These are phyloP conservation scores for Megalonaias nervosa DNA, from an alignment of 1,140 invertebrate genomes.

Conservation along the genomic window DNA sequence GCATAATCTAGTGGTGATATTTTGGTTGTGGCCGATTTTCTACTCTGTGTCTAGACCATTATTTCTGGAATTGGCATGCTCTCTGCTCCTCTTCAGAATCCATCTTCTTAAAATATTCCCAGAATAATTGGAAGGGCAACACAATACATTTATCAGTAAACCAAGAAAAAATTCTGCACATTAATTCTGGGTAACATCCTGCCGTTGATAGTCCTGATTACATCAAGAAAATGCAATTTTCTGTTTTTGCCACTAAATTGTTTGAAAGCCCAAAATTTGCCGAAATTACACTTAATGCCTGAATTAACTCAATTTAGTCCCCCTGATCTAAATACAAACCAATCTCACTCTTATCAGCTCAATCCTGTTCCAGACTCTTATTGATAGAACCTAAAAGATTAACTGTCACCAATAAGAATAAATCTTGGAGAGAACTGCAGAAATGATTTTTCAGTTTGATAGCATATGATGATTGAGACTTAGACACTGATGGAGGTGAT, in stretches of 20 bases:
- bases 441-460: no score
- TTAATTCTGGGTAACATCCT: background rate
- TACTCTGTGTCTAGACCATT: no score
- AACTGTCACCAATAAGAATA: constrained; percentile 33
- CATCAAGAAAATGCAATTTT: constrained; percentile 34
- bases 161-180: constrained; percentile 12
- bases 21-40: no score
- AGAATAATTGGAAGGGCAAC: constrained; percentile 16
- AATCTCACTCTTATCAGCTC: constrained; percentile 21
- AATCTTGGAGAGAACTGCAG: constrained; percentile 12
- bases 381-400: constrained; percentile 38
- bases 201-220: constrained; percentile 23
- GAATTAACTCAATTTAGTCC: constrained; percentile 38
- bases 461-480: no score
- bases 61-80: no score
- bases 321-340: constrained; percentile 9
- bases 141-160: constrained; percentile 34
- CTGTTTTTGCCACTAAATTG: constrained; percentile 37
- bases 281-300: constrained; percentile 36
- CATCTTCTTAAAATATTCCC: constrained; percentile 20
- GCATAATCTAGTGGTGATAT: no score
- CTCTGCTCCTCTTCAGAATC: constrained; percentile 5
- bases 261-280: constrained; percentile 38
- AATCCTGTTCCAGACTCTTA: constrained; percentile 19
- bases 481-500: no score